Evolutionary conservation across 2,888 invertebrate species (phyloP).

Genomic region (Colostygia pectinataria): DNA sequence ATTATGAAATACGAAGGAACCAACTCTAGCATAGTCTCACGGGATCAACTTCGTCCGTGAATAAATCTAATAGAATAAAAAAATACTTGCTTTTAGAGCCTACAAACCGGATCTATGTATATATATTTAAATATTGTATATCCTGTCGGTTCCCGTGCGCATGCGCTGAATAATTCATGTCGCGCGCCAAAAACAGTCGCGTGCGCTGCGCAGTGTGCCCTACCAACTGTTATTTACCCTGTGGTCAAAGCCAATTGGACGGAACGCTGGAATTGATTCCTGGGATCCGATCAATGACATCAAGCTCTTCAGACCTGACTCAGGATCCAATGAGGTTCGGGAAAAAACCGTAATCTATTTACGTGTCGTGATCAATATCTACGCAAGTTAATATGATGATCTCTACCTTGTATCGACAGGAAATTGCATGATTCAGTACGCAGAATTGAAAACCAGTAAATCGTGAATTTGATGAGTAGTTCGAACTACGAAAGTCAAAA

Average conservation of each 20-base stretch:
- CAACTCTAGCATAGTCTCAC: constrained; percentile 6
- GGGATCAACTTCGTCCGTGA: constrained; percentile 4
- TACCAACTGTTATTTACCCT: constrained; percentile 4
- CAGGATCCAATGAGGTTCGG: constrained; percentile 12
- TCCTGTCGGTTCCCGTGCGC: constrained; percentile 64
- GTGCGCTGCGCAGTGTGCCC: constrained; percentile 38
- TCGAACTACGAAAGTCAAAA: too few species aligned
- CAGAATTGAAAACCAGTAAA: too few species aligned
- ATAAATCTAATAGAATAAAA: constrained; percentile 20
- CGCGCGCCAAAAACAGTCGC: constrained; percentile 38
- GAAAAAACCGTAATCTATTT: constrained; percentile 13
- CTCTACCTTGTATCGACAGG: background rate
- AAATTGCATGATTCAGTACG: constrained; percentile 1
- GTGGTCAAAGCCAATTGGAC: constrained; percentile 17
- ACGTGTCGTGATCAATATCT: background rate
- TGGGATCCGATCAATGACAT: constrained; percentile 41
- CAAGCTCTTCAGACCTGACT: constrained; percentile 28
- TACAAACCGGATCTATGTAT: constrained; percentile 73
- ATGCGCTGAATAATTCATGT: constrained; percentile 65
- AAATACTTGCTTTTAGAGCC: constrained; percentile 11
- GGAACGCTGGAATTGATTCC: constrained; percentile 43
- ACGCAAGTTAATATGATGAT: too few species aligned
- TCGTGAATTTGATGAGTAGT: too few species aligned
- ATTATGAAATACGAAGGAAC: background rate
- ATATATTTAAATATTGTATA: too few species aligned